These are phyloP conservation scores for Hydrozoanthus gracilis DNA, from an alignment of 92 coral and sea anemone species.

Conservation along the genomic window DNA sequence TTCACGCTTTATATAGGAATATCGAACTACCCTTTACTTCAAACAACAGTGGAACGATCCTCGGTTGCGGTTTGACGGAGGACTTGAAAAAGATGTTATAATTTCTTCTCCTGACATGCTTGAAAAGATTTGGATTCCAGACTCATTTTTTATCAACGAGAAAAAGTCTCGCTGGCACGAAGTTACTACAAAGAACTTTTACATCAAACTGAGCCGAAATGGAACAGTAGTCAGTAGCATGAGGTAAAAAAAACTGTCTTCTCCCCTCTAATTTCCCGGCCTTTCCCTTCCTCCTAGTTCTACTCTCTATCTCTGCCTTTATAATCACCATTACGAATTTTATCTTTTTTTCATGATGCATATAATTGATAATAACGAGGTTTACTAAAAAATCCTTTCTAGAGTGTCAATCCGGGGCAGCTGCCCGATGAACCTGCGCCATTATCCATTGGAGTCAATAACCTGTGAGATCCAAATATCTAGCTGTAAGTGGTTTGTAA, in stretches of 20 bases:
- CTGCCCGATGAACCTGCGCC: slow-evolving; percentile 74
- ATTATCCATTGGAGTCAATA: slow-evolving; percentile 56
- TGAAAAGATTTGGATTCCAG: slow-evolving; percentile 87
- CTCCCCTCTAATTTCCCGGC: too few relatives aligned
- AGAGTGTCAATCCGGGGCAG: slow-evolving; percentile 76
- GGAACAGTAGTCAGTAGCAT: slow-evolving; percentile 78
- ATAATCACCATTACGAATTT: neutral
- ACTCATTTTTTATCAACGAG: slow-evolving; percentile 75
- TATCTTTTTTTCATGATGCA: neutral
- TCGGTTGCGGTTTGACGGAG: slow-evolving; percentile 55
- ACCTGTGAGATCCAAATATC: slow-evolving; percentile 7
- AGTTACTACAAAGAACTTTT: slow-evolving; percentile 84
- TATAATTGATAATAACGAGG: neutral
- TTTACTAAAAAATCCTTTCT: neutral
- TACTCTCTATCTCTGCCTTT: too few relatives aligned
- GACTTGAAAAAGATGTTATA: slow-evolving; percentile 33
- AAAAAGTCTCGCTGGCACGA: slow-evolving; percentile 77
- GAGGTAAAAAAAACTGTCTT: slow-evolving; percentile 67
- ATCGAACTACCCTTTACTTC: slow-evolving; percentile 64
- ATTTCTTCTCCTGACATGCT: slow-evolving; percentile 70
- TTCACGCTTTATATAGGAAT: slow-evolving; percentile 50
- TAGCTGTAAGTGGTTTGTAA: neutral
- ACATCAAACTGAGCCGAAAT: slow-evolving; percentile 69
- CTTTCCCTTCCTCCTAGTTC: too few relatives aligned
- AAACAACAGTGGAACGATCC: slow-evolving; percentile 82